Evolutionary conservation across 2,888 invertebrate genomes (phyloP).

Genomic region (Holacanthella duospinosa): DNA sequence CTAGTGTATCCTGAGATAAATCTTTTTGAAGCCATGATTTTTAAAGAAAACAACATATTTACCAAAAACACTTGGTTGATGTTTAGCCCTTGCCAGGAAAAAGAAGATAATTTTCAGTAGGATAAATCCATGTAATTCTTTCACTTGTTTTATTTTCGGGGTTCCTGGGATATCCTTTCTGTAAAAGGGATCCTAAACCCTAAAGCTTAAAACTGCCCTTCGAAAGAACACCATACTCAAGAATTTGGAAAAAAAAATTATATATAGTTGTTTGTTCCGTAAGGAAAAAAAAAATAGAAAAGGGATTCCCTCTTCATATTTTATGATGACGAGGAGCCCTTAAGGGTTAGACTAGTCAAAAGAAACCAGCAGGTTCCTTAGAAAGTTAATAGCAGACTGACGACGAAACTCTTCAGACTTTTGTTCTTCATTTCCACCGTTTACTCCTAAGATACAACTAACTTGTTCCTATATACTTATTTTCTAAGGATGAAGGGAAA

Average conservation of each 20-base stretch:
- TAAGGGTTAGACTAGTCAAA: not conserved
- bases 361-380: not conserved
- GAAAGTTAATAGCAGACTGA: slow-evolving; percentile 3
- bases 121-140: too few relatives aligned
- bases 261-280: too few relatives aligned
- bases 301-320: slow-evolving; percentile 2
- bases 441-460: not conserved
- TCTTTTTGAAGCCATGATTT: too few relatives aligned
- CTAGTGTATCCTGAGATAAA: too few relatives aligned
- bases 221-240: not conserved
- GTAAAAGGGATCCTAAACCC: not conserved
- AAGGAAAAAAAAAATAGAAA: not conserved
- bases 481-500: not conserved
- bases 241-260: not conserved
- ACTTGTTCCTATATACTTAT: not conserved
- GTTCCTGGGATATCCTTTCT: not conserved
- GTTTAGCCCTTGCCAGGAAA: too few relatives aligned
- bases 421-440: too few relatives aligned
- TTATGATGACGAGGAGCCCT: slow-evolving; percentile 2
- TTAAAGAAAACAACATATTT: too few relatives aligned
- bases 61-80: too few relatives aligned
- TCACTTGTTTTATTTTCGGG: not conserved
- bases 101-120: too few relatives aligned
- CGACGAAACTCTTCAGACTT: not conserved
- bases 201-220: not conserved